Base-by-base conservation (phyloP, 35 echinoderm and acorn worm species). In the Heliocidaris erythrogramma region DNA sequence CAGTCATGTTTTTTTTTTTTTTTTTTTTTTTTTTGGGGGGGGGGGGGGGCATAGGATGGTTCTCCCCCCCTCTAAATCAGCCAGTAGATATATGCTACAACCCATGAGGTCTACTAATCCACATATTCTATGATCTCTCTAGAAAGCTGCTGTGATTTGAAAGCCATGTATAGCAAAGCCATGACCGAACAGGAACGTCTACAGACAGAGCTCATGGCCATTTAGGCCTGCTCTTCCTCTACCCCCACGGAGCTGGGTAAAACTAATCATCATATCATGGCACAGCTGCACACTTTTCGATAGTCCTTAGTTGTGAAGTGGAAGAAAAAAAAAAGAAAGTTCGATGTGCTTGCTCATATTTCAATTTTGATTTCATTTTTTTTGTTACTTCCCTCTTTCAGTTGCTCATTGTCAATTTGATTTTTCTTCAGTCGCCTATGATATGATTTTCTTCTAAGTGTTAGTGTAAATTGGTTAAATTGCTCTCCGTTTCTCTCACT, bases 151-250 rank as follows among this genome's bases (percentile, higher is more conserved):
- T 32, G 31, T 48, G 32, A 89, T 13, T n/a, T 32, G 87, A 89
- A 13, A 48, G 87, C 32, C 87, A 42, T 13, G 1, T 47, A n/a
- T 89, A 89, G 31, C 87, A 89, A 89, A 48, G 87, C 87, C 31
- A 7, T 89, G 29, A n/a, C 31, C 11, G 32, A 89, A 48, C 87
- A 89, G 87, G 87, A 89, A 48, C 87, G 87, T 89, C 87, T 89
- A n/a, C 18, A 89, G 87, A 48, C 5, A 48, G 87, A 89, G 12
- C 87, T 89, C 47, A 47, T 89, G 87, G 87, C 87, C 87, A 89
- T 89, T 89, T 89, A 89, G 47, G 47, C 31, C 29, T 10, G 31
- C 32, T 48, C 31, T 47, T 18, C 4, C 65, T 78, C 65, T 78
- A 78, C 18, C 27, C 65, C 65, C 4, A 32, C 42, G 87, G 87